phyloP scores from a whole-genome alignment of 2,888 invertebrate genomes.

The Pedicia rivosa region DNA sequence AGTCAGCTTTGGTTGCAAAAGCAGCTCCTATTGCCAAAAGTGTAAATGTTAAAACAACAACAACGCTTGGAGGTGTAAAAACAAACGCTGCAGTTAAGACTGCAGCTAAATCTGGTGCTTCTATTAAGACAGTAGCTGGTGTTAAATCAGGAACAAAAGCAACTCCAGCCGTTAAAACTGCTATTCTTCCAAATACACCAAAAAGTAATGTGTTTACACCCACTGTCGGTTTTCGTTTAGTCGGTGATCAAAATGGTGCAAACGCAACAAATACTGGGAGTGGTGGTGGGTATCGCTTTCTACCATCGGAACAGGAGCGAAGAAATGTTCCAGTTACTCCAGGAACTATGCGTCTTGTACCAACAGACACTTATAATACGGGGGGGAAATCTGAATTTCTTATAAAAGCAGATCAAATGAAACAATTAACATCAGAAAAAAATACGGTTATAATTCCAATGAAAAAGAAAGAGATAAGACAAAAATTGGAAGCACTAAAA shows the following conservation, averaged over 20 bases:
- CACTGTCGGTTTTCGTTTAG: slow-evolving; percentile 2
- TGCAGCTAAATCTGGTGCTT: slow-evolving; percentile 8
- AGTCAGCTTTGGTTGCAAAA: neutral
- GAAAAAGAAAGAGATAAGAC: slow-evolving; percentile 3
- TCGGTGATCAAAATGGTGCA: neutral
- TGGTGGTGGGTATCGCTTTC: slow-evolving; percentile 1
- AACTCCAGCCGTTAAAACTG: neutral
- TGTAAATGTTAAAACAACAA: no score
- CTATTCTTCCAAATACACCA: neutral
- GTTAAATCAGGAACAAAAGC: slow-evolving; percentile 1
- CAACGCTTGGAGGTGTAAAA: no score
- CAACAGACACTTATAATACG: neutral
- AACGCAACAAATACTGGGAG: neutral
- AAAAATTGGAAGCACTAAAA: slow-evolving; percentile 3
- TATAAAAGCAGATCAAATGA: slow-evolving; percentile 2
- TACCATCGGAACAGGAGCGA: neutral
- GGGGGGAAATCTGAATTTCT: slow-evolving; percentile 1
- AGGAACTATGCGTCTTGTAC: neutral
- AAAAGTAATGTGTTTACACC: slow-evolving; percentile 1
- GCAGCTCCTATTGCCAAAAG: no score
- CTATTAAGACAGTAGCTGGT: neutral
- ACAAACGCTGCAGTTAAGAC: neutral
- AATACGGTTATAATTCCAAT: slow-evolving; percentile 5
- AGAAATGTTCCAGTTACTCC: neutral
- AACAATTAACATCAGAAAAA: neutral